Evolutionary conservation across 1,140 invertebrate genomes (phyloP).

Genomic region (Leptoteleia sp.): DNA sequence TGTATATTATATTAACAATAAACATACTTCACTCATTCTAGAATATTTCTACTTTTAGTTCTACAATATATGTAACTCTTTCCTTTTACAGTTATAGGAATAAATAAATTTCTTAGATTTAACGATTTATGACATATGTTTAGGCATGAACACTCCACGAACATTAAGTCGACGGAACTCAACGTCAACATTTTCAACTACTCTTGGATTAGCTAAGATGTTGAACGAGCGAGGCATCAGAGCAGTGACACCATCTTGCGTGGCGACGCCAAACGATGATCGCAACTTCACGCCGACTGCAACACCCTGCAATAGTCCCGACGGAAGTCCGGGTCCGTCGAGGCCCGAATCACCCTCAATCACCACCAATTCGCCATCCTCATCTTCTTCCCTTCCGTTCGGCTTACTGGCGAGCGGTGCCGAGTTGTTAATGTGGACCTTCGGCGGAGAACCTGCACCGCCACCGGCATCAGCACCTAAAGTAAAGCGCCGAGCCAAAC

Average conservation of each 20-base stretch:
- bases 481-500: conserved; percentile 69
- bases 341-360: conserved; percentile 81
- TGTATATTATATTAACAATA: too few relatives aligned
- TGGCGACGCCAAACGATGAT: conserved; percentile 85
- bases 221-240: conserved; percentile 90
- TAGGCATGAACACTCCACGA: conserved; percentile 83
- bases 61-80: too few relatives aligned
- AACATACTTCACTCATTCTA: too few relatives aligned
- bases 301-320: conserved; percentile 91
- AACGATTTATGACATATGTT: background rate
- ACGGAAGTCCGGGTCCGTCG: conserved; percentile 83
- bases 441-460: conserved; percentile 80
- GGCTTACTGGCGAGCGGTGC: conserved; percentile 87
- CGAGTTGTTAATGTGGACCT: conserved; percentile 87
- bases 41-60: too few relatives aligned
- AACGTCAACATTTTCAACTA: conserved; percentile 90
- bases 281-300: conserved; percentile 88
- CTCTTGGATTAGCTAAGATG: conserved; percentile 89
- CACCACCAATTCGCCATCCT: conserved; percentile 81
- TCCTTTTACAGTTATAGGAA: too few relatives aligned
- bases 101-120: too few relatives aligned
- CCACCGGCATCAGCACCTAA: conserved; percentile 69
- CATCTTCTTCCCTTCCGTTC: conserved; percentile 83
- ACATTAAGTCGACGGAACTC: conserved; percentile 86
- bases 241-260: conserved; percentile 85